Base-by-base conservation (phyloP, 53 echinoderm and acorn worm species). In the Astropecten irregularis region DNA sequence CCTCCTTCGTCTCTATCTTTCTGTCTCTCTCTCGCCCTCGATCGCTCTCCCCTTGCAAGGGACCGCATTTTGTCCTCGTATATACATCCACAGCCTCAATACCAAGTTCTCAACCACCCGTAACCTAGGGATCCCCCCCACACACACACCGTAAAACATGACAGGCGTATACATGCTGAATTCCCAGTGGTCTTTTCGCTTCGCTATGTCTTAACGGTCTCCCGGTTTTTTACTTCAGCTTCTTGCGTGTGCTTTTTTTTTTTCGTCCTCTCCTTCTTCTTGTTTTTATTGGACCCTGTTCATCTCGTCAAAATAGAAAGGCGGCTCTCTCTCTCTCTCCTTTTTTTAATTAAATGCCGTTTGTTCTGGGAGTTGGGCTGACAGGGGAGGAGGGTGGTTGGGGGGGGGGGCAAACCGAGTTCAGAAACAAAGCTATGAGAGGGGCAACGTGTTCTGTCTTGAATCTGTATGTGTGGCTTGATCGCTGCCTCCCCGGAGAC, bases 291-390 rank as follows among this genome's bases (percentile, higher is more conserved):
- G 49, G 30, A 48, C 69, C 69, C 69, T 69, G 69, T 38, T 46
- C 69, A 18, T 44, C 69, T 0, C 18, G 7, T 2, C 21, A 54
- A 54, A 3, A 54, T 20, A 16, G n/a, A 58, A 58, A 58, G 71
- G 71, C 51, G 71, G 52, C n/a, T n/a, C n/a, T n/a, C n/a, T 42
- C 42, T 42, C 11, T 11, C 11, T 42, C 42, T 42, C 11, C 42
- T 42, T 64, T 74, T 74, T 69, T 74, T 71, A 71, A 71, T 71
- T 71, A 71, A 71, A 71, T 71, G 71, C 71, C 71, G 71, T 71
- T 71, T 71, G 71, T 71, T n/a, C 71, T 71, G 51, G 71, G 51
- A 31, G 49, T 49, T 50, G 8, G 50, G 51, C 34, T 71, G 71
- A 71, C 71, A 32, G 71, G n/a, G n/a, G n/a, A n/a, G n/a, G n/a